Conservation (phyloP, 2,888 invertebrate genomes). For the Empis stercorea region DNA sequence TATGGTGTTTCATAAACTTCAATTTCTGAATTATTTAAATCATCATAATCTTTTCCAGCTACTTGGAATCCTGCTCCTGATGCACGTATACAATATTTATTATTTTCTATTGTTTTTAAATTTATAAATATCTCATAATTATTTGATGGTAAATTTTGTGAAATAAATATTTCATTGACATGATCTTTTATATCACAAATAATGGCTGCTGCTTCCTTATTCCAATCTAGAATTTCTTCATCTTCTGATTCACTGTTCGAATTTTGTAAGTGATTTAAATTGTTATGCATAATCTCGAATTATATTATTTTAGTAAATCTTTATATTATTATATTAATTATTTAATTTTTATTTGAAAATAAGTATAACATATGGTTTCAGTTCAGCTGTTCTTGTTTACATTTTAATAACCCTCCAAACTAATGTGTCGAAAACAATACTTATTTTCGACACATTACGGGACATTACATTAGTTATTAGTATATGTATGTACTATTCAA, state of each 20-base stretch:
- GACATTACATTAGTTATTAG: no score
- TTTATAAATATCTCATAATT: constrained; percentile 48
- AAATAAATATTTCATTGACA: constrained; percentile 44
- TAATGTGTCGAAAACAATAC: no score
- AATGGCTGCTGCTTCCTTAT: constrained; percentile 49
- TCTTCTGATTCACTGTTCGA: not conserved
- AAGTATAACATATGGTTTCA: no score
- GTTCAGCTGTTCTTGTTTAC: no score
- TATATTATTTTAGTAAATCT: no score
- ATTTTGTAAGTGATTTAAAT: no score
- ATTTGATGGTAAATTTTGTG: constrained; percentile 35
- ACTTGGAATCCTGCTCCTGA: constrained; percentile 51
- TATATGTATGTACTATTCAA: no score
- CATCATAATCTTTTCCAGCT: constrained; percentile 43
- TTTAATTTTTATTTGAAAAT: no score
- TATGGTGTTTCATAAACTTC: constrained; percentile 53
- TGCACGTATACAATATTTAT: constrained; percentile 48
- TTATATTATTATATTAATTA: no score
- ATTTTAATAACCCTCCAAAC: no score
- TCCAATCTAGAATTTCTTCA: constrained; percentile 31
- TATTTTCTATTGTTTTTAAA: constrained; percentile 50
- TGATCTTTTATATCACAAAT: constrained; percentile 52
- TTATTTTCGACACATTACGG: no score
- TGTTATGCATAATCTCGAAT: no score
- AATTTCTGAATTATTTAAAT: constrained; percentile 15